Conservation (phyloP, 1,140 invertebrate species). For the Musca vetustissima region DNA sequence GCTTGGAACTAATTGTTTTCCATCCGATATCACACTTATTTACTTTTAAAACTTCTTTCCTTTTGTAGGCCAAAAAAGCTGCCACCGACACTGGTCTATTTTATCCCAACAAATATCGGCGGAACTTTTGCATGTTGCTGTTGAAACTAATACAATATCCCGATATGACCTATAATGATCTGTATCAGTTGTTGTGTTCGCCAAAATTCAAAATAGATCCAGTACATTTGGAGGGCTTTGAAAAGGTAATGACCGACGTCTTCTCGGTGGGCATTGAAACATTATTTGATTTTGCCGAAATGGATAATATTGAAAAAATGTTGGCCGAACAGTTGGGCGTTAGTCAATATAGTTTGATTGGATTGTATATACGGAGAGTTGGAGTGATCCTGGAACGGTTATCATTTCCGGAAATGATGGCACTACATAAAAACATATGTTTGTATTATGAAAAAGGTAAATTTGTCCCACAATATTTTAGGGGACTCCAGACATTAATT, state of each 20-base stretch:
- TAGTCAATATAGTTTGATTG: constrained; percentile 62
- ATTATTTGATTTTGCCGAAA: constrained; percentile 68
- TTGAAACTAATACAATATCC: constrained; percentile 68
- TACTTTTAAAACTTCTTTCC: too few relatives aligned
- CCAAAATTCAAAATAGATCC: constrained; percentile 60
- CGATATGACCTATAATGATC: constrained; percentile 65
- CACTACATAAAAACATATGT: constrained; percentile 68
- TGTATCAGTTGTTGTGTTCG: constrained; percentile 61
- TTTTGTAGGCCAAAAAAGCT: constrained; percentile 40
- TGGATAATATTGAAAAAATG: constrained; percentile 52
- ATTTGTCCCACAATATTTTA: constrained; percentile 26
- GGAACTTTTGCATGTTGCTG: constrained; percentile 65
- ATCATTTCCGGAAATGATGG: constrained; percentile 76
- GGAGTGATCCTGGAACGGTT: constrained; percentile 79
- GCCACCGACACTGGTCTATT: constrained; percentile 38
- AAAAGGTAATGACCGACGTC: constrained; percentile 60
- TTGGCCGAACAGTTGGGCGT: constrained; percentile 49
- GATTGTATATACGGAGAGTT: constrained; percentile 78
- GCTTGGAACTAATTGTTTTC: too few relatives aligned
- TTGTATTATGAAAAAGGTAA: constrained; percentile 63
- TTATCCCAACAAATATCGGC: constrained; percentile 43
- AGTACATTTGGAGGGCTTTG: constrained; percentile 58
- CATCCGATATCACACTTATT: too few relatives aligned
- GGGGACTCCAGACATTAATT: not conserved
- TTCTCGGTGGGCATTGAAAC: constrained; percentile 61